Base-by-base conservation (phyloP, 2,888 invertebrate species). In the Thyatira batis region DNA sequence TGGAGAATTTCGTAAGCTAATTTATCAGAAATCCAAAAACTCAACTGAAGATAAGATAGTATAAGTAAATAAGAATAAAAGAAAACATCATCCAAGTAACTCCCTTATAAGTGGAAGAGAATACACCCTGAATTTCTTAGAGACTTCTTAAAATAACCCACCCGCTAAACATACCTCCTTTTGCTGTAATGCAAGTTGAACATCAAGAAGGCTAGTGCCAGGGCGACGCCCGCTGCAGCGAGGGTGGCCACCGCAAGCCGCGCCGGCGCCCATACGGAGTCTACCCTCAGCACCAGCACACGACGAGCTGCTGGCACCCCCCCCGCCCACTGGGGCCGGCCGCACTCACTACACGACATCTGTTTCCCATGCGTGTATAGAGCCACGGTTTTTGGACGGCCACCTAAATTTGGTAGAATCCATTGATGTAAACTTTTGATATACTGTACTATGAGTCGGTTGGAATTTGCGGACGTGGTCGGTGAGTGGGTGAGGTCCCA, bases 151-250 rank as follows among this genome's bases (percentile, higher is more conserved):
- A n/a, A n/a, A n/a, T n/a, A n/a, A n/a, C n/a, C n/a, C n/a, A n/a
- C n/a, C n/a, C n/a, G n/a, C n/a, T n/a, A n/a, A n/a, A n/a, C n/a
- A 45, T 87, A 96, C 96, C 96, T 96, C 78, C 96, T 93, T 80
- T 95, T 95, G 63, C 97, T 94, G 79, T 96, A 97, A 84, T 96
- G 96, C 64, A 97, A 90, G 87, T 97, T 97, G 80, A 97, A 97
- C 52, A 94, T 94, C 60, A 97, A 89, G 77, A 97, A 97, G 4
- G 94, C 94, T 20, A 96, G 83, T 0, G 97, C 95, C 51, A 96
- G 80, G 0, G 94, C 93, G 33, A 97, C 96, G 2, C 97, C 97
- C 50, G 96, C 90, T 28, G 94, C 93, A 1, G 97, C 95, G 21
- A 97, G 84, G 3, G 94, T 93, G 0, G 95, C 94, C 3, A 97